phyloP scores from a whole-genome alignment of 1,140 invertebrate genomes.

The Anagrus nilaparvatae region DNA sequence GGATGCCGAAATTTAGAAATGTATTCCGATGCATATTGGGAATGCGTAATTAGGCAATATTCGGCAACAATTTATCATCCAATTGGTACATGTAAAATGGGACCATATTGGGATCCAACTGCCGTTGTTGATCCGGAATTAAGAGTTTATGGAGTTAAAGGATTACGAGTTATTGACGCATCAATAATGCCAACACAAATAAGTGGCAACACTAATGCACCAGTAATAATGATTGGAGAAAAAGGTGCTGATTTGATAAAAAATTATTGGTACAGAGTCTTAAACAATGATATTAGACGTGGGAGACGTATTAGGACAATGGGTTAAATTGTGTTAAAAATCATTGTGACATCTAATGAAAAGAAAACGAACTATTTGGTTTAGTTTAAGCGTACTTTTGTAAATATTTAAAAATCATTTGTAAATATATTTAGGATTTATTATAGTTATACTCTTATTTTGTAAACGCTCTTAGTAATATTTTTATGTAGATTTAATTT shows the following conservation, averaged over 20 bases:
- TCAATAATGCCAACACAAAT: slow-evolving; percentile 77
- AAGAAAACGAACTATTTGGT: no score
- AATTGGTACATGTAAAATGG: slow-evolving; percentile 88
- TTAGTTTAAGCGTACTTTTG: no score
- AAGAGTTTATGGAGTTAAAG: slow-evolving; percentile 66
- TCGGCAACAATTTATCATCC: slow-evolving; percentile 79
- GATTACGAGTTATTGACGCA: slow-evolving; percentile 74
- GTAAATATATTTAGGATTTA: no score
- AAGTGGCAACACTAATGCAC: slow-evolving; percentile 76
- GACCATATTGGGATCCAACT: slow-evolving; percentile 67
- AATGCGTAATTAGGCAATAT: slow-evolving; percentile 73
- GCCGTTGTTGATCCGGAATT: slow-evolving; percentile 82
- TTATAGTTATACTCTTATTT: no score
- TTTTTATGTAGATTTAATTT: no score
- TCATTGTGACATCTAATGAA: no score
- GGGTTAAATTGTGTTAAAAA: no score
- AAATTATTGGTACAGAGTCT: slow-evolving; percentile 68
- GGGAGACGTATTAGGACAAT: no score
- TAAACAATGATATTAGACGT: no score
- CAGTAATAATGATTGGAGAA: slow-evolving; percentile 76
- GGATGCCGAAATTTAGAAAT: slow-evolving; percentile 54
- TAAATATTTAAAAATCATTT: no score
- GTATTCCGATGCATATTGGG: slow-evolving; percentile 67
- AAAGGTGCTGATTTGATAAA: slow-evolving; percentile 76
- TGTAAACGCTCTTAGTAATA: no score